Percentiles rank a stretch among this genome's conserved stretches.
These are phyloP conservation scores for Harpalus rufipes DNA, from an alignment of 2,888 invertebrate species.

Conservation along the genomic window DNA sequence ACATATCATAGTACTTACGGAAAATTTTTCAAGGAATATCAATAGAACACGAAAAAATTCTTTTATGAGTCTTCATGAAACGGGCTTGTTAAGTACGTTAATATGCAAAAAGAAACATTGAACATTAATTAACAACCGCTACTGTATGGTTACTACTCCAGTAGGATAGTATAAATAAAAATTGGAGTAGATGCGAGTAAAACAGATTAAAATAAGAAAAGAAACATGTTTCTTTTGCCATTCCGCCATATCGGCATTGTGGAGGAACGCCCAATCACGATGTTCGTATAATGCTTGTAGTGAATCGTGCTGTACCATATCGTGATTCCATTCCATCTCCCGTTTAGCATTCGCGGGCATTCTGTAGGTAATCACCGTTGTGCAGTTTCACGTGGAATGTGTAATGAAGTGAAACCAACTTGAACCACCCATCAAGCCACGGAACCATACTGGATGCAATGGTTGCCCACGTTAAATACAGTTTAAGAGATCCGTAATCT, in stretches of 20 bases:
- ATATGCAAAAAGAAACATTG: too few relatives aligned
- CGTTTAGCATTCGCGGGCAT: constrained; percentile 31
- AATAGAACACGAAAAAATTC: too few relatives aligned
- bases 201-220: not conserved
- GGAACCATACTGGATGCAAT: constrained; percentile 16
- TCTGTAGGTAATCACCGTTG: too few relatives aligned
- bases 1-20: too few relatives aligned
- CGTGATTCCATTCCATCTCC: constrained; percentile 17
- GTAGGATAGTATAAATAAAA: too few relatives aligned
- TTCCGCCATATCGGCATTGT: not conserved
- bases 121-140: too few relatives aligned
- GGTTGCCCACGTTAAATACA: not conserved
- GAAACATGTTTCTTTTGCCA: not conserved
- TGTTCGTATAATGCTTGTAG: not conserved
- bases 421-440: constrained; percentile 32
- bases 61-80: too few relatives aligned
- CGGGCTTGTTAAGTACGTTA: too few relatives aligned
- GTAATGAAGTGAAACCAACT: constrained; percentile 40
- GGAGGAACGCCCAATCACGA: not conserved
- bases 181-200: not conserved
- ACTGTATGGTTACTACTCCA: too few relatives aligned
- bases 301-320: constrained; percentile 27
- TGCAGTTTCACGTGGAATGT: constrained; percentile 37
- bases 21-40: too few relatives aligned
- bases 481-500: too few relatives aligned